Percentiles rank a stretch among this genome's conserved stretches.
Conservation (phyloP, 2,797 vertebrate species). For the Poecilia picta region DNA sequence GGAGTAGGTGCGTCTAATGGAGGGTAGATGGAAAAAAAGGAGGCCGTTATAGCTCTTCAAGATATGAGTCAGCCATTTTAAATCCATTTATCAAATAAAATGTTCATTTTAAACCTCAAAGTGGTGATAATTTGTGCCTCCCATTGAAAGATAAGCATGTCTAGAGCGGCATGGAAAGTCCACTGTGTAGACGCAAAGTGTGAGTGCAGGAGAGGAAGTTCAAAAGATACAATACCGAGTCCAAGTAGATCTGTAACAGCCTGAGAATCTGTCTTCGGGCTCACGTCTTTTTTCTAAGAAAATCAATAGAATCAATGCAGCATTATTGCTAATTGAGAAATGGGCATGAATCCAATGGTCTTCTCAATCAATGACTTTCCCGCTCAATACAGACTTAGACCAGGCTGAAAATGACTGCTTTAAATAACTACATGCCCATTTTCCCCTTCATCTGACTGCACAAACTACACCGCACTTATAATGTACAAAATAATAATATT, state of each 20-base stretch:
- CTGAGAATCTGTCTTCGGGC: conserved; percentile 85
- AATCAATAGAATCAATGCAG: conserved; percentile 23
- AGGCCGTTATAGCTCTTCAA: conserved; percentile 12
- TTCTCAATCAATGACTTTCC: conserved; percentile 19
- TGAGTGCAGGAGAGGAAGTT: not conserved
- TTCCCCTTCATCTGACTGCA: not conserved
- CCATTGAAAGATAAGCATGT: not conserved
- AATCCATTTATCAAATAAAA: conserved; percentile 8
- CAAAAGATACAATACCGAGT: conserved; percentile 82
- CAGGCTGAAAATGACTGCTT: not conserved
- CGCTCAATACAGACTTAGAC: not conserved
- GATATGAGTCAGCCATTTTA: not conserved
- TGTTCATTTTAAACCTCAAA: not conserved
- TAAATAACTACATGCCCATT: not conserved
- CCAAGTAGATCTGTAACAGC: conserved; percentile 92
- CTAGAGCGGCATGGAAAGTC: not conserved
- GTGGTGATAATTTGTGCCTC: not conserved
- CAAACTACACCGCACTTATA: not conserved
- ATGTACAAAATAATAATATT: not conserved
- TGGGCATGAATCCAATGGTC: conserved; percentile 6
- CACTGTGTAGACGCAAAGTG: not conserved
- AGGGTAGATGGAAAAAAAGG: conserved; percentile 13
- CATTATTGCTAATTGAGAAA: conserved; percentile 7
- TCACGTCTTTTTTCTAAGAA: conserved; percentile 90
- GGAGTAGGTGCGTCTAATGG: conserved; percentile 86